Percentiles rank a stretch among this genome's conserved stretches.
Conservation (phyloP, 2,113 vertebrate species). For the Phyllopteryx taeniolatus region DNA sequence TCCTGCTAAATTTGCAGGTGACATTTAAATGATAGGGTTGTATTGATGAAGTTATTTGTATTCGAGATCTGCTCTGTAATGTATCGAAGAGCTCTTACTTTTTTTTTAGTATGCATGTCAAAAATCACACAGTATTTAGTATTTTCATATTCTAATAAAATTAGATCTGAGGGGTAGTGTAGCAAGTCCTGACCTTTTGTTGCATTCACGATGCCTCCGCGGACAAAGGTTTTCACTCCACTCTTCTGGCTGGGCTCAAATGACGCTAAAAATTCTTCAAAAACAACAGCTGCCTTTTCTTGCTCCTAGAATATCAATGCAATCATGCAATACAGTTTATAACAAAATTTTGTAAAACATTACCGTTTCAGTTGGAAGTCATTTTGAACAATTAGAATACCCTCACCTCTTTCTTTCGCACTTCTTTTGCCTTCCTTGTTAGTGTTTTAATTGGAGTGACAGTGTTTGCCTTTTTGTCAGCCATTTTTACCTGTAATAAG, state of each 20-base stretch:
- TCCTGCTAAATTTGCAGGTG: background rate
- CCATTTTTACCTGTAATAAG: slow-evolving; percentile 67
- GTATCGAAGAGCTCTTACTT: too few relatives aligned
- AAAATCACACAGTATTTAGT: background rate
- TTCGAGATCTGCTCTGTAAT: too few relatives aligned
- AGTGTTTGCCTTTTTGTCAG: slow-evolving; percentile 76
- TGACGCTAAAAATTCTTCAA: slow-evolving; percentile 79
- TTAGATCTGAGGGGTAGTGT: background rate
- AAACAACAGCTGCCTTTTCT: slow-evolving; percentile 80
- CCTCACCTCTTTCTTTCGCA: slow-evolving; percentile 75
- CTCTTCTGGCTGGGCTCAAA: slow-evolving; percentile 74
- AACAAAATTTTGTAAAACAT: background rate
- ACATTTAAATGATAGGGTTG: too few relatives aligned
- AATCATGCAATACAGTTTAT: background rate
- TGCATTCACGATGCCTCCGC: slow-evolving; percentile 78
- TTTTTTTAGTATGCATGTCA: background rate
- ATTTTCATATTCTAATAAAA: too few relatives aligned
- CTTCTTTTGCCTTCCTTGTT: slow-evolving; percentile 73
- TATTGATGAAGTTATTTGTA: too few relatives aligned
- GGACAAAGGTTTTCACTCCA: slow-evolving; percentile 77
- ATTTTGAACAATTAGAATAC: background rate
- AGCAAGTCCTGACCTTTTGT: slow-evolving; percentile 70
- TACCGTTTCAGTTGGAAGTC: background rate
- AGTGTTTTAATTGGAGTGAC: slow-evolving; percentile 63
- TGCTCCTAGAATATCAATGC: slow-evolving; percentile 66